Evolutionary conservation across 2,888 invertebrate genomes (phyloP), one percentile per base, ranked within the genome.

Genomic region (Epinotia ramella): DNA sequence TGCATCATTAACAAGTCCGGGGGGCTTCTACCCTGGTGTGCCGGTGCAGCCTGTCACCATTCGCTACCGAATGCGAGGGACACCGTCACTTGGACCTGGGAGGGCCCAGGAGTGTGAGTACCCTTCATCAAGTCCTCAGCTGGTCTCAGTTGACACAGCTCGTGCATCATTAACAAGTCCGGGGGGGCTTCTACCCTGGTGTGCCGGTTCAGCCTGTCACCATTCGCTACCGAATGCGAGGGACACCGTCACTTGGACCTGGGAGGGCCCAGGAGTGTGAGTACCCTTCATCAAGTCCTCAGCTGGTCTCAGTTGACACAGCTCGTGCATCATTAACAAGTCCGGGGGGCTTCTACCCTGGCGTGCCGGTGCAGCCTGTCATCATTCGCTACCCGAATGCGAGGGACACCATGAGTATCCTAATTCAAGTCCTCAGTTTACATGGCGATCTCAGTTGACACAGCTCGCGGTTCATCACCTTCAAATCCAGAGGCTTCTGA

Each of bases 151-250:
- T 28, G 24, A 28, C 3, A 99, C 93, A 96, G 99, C 40, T 97
- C 97, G 0, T 98, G 98, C 86, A 94, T 99, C 82, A 97, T 98
- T 82, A 97, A 97, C 56, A 98, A 98, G 88, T 96, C 97, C 2
- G 99, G 99, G 57, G n/a, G 99, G 98, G 24, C 16, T 99, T 99
- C 92, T 98, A 98, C 91, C 98, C 99, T n/a, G n/a, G n/a, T n/a
- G n/a, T n/a, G n/a, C n/a, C n/a, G n/a, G n/a, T n/a, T n/a, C n/a
- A n/a, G n/a, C n/a, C n/a, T 0, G 98, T 99, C 16, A 96, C 98
- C 84, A 96, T 99, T 77, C 95, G 97, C 73, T 99, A 99, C 89
- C 98, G 0, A 99, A 99, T 85, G 97, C 97, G 81, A 94, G 97
- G 84, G 98, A 98, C 85, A 97, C 98, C 0, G 97, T 98, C 79